phyloP scores from a whole-genome alignment of 2,113 vertebrate genomes.

The Heterotis niloticus region DNA sequence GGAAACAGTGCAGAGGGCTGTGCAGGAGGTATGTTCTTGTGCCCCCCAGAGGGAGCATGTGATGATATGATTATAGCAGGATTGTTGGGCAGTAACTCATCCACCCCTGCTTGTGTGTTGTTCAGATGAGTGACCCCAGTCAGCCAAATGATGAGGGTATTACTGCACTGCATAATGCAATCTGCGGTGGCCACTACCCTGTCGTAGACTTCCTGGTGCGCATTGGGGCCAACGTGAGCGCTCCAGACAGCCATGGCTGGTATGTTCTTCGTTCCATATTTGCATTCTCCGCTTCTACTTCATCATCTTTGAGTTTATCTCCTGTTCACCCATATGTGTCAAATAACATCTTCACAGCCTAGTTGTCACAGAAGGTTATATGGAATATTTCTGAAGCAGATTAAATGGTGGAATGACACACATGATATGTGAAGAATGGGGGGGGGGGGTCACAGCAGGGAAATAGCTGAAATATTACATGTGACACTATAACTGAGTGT shows the following conservation, averaged over 20 bases:
- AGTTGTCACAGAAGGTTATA: no score
- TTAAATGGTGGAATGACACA: no score
- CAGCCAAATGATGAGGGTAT: constrained; percentile 88
- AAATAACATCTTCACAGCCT: no score
- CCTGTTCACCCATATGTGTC: neutral
- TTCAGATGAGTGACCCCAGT: constrained; percentile 80
- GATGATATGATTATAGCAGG: no score
- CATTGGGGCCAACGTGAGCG: constrained; percentile 78
- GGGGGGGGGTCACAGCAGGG: no score
- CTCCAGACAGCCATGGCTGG: constrained; percentile 88
- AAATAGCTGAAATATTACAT: no score
- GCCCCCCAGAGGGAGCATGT: neutral
- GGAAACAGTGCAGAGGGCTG: constrained; percentile 77
- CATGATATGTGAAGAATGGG: no score
- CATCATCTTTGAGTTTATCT: neutral
- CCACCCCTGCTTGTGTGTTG: constrained; percentile 16
- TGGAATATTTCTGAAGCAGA: no score
- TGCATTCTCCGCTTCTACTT: neutral
- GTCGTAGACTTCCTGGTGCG: constrained; percentile 82
- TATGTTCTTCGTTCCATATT: constrained; percentile 44
- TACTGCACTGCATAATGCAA: constrained; percentile 85
- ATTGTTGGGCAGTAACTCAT: neutral
- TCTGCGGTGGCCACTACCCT: constrained; percentile 78
- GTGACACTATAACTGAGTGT: no score
- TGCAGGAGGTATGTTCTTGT: constrained; percentile 69